A percentile compares a stretch with the other conserved stretches of the same genome.
Conservation (phyloP, 2,797 vertebrate species). For the Champsocephalus esox region DNA sequence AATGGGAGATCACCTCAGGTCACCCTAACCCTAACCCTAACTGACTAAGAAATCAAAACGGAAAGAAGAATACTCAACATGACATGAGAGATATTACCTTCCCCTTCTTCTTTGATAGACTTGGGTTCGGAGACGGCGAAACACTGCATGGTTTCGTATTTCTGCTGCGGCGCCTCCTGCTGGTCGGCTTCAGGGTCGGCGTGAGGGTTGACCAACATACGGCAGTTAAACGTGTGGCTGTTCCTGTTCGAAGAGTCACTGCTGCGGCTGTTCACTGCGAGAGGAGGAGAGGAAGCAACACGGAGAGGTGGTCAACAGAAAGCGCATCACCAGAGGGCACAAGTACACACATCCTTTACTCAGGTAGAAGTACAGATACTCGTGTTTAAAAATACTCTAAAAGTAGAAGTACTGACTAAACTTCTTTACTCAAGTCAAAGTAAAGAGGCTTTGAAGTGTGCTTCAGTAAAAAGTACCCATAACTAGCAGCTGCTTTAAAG, state of each 20-base stretch:
- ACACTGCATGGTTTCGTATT: conserved; percentile 99
- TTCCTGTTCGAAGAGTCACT: conserved; percentile 90
- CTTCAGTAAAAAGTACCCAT: too few relatives aligned
- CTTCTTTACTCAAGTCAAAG: too few relatives aligned
- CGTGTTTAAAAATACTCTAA: too few relatives aligned
- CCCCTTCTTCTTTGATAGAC: conserved; percentile 96
- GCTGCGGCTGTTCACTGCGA: conserved; percentile 89
- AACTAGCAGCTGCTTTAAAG: too few relatives aligned
- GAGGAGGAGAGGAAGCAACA: neutral
- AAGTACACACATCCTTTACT: too few relatives aligned
- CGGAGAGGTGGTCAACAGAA: neutral
- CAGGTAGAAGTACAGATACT: too few relatives aligned
- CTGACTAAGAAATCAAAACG: neutral
- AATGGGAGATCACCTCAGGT: too few relatives aligned
- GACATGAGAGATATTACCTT: conserved; percentile 83
- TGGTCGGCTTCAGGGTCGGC: conserved; percentile 88
- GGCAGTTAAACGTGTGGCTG: conserved; percentile 97
- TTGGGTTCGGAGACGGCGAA: conserved; percentile 98
- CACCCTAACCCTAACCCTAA: too few relatives aligned
- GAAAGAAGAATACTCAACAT: neutral
- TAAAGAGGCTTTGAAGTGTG: too few relatives aligned
- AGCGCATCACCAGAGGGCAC: too few relatives aligned
- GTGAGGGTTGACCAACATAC: conserved; percentile 94
- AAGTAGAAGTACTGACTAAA: too few relatives aligned
- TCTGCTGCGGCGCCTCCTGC: conserved; percentile 90